A percentile compares a stretch with the other conserved stretches of the same genome.
Evolutionary conservation across 2,797 vertebrate species (phyloP).

Genomic region (Sebastes hubbsi): DNA sequence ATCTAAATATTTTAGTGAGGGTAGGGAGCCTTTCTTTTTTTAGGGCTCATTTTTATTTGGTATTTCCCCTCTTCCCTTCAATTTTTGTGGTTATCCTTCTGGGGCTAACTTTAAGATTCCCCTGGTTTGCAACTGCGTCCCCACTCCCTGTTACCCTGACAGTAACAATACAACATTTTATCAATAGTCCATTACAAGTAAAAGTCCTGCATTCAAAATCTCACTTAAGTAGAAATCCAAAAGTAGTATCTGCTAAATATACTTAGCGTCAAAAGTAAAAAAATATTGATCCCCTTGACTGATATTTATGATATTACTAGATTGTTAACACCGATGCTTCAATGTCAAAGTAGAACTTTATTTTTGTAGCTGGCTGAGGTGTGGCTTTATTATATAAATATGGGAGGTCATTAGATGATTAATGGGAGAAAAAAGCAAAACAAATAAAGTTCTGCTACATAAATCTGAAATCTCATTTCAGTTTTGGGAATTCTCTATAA

Average conservation of each 20-base stretch:
- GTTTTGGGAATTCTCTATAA: neutral
- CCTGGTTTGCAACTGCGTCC: too few relatives aligned
- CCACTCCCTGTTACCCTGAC: too few relatives aligned
- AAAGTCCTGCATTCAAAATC: too few relatives aligned
- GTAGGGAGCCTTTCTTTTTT: too few relatives aligned
- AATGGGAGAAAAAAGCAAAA: neutral
- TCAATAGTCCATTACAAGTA: neutral
- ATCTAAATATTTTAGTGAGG: too few relatives aligned
- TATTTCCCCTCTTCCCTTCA: too few relatives aligned
- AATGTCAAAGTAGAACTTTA: neutral
- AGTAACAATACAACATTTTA: neutral
- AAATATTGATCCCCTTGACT: neutral
- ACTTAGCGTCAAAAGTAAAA: neutral
- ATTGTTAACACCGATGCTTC: neutral
- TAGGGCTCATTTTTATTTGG: too few relatives aligned
- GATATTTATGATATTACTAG: neutral
- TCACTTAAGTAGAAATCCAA: neutral
- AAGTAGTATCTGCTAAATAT: neutral
- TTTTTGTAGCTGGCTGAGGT: neutral
- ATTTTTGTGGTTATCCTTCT: too few relatives aligned
- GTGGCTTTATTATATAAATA: neutral
- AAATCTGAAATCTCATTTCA: neutral
- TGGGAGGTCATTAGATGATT: neutral
- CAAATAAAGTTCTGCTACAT: too few relatives aligned
- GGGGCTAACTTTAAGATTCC: too few relatives aligned